Evolutionary conservation across 2,113 vertebrate genomes (phyloP), one percentile per base, ranked within the genome.

Genomic region (Pelvicachromis taeniatus): DNA sequence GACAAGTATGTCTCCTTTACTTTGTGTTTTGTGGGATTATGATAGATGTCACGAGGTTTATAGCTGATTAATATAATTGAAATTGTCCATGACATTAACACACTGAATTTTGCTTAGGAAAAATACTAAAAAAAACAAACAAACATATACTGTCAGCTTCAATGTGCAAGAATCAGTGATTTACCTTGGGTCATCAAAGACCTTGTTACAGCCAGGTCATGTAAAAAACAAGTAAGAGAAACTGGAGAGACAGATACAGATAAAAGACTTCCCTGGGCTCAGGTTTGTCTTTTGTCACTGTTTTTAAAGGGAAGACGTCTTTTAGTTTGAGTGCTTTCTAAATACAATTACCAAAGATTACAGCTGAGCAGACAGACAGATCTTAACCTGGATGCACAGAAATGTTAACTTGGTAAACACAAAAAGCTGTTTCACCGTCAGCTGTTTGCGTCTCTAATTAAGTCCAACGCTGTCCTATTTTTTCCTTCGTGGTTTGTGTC

Each of bases 271-370:
- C 82, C 81, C 55, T 53, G 83, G 85, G 89, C 78, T 94, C 93
- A 87, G 80, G 84, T 92, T 93, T 92, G 89, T 91, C 89, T 87
- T 94, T 94, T 94, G 92, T 93, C 77, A 82, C 84, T 87, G 9
- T 87, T 77, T 88, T 85, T 83, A 77, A 90, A 89, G 77, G 80
- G 85, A 93, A 90, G 93, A 95, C 94, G 92, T 93, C 83, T 92
- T 91, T 68, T 82, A 81, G 80, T 89, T 92, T 31, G 52, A 93
- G 88, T 93, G 93, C 94, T 95, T 94, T 93, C 89, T 92, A 96
- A 96, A 96, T 94, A 95, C 93, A 95, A 91, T 96, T 96, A 96
- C 70, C 87, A 85, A 73, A 94, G 94, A 94, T 95, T 94, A 89
- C 86, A 94, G 90, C 87, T 61, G 81, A 85, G 80, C 87, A 92